Evolutionary conservation across 1,140 invertebrate genomes (phyloP).

Genomic region (Cyphomyrmex costatus): DNA sequence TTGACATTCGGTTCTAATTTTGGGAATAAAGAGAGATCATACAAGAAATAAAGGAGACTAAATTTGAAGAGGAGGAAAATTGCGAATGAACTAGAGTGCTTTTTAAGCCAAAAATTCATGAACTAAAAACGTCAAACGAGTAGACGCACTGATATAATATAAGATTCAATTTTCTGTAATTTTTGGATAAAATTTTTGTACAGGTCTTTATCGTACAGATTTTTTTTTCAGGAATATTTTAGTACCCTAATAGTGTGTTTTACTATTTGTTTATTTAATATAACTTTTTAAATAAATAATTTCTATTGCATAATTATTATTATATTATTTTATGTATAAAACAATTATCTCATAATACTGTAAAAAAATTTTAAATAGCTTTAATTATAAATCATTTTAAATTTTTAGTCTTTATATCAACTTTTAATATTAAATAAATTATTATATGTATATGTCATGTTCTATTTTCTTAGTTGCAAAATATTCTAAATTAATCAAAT

Average conservation of each 20-base stretch:
- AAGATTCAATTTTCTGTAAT: not conserved
- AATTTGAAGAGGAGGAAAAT: slow-evolving; percentile 9
- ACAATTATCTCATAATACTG: not conserved
- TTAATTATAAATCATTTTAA: not conserved
- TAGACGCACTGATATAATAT: not conserved
- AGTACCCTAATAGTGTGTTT: slow-evolving; percentile 6
- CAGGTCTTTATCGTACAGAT: not conserved
- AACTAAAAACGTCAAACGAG: slow-evolving; percentile 1
- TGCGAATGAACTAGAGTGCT: not conserved
- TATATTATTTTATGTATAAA: not conserved
- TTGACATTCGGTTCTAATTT: not conserved
- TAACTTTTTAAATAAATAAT: not conserved
- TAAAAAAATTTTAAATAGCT: not conserved
- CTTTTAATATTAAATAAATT: slow-evolving; percentile 36
- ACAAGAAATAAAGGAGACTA: not conserved
- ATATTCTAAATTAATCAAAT: slow-evolving; percentile 11
- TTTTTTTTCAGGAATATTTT: not conserved
- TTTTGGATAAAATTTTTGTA: slow-evolving; percentile 2
- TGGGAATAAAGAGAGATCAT: not conserved
- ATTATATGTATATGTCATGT: not conserved
- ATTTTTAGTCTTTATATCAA: not conserved
- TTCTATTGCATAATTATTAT: not conserved
- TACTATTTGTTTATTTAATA: not conserved
- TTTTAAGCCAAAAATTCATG: slow-evolving; percentile 10
- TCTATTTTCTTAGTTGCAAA: slow-evolving; percentile 3